Percentiles rank a stretch among this genome's conserved stretches.
phyloP scores from a whole-genome alignment of 2,113 vertebrate species.

The Eubucco bourcierii region DNA sequence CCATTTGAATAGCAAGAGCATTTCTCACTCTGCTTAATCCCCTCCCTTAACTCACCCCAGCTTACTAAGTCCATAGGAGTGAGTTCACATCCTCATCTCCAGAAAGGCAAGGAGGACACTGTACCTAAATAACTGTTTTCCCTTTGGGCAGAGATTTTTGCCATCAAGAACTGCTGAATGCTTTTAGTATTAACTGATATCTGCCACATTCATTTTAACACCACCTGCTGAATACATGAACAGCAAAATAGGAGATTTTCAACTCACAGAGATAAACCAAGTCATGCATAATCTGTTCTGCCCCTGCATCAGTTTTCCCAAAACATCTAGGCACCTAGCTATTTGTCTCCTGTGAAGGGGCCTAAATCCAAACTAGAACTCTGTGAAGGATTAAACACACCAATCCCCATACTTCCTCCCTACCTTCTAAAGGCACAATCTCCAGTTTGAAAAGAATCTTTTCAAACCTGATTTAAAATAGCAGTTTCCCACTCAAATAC shows the following conservation, averaged over 20 bases:
- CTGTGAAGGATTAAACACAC: neutral
- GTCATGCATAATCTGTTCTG: accelerated
- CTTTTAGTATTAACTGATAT: neutral
- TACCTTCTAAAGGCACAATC: neutral
- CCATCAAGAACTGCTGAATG: neutral
- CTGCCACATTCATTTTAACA: neutral
- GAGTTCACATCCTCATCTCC: neutral
- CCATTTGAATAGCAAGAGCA: neutral
- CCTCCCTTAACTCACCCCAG: neutral
- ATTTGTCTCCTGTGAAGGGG: neutral
- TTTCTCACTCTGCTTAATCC: neutral
- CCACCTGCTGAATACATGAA: neutral
- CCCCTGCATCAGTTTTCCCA: neutral
- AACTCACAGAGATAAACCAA: neutral
- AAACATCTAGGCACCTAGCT: neutral
- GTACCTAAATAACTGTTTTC: neutral
- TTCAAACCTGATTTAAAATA: neutral
- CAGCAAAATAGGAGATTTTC: neutral
- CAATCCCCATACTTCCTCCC: neutral
- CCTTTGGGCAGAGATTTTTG: neutral
- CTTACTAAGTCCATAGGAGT: neutral
- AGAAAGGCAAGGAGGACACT: accelerated
- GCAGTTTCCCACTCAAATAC: neutral
- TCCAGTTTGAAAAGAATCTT: neutral
- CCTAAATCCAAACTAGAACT: neutral